These are phyloP conservation scores for Heliopora coerulea DNA, from an alignment of 92 coral and sea anemone genomes.

Conservation along the genomic window DNA sequence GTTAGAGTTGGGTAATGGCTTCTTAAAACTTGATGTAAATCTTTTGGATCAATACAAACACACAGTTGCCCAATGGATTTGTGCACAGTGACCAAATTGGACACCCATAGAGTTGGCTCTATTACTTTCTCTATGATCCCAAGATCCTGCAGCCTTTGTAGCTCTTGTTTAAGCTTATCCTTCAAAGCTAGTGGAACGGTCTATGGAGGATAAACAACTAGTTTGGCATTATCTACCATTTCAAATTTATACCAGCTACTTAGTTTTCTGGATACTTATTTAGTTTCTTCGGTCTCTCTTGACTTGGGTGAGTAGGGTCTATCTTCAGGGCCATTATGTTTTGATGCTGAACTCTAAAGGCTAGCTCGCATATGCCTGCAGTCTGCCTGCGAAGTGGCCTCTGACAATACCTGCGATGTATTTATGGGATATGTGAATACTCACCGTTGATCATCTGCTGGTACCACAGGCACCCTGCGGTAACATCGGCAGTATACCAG, in stretches of 20 bases:
- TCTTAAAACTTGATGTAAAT: constrained; percentile 8
- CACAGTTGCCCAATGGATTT: constrained; percentile 31
- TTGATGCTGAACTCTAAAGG: constrained; percentile 5
- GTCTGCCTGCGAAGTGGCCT: no score
- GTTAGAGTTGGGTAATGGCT: constrained; percentile 41
- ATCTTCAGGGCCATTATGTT: not conserved
- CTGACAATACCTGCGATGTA: no score
- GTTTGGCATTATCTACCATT: constrained; percentile 15
- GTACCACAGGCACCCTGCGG: no score
- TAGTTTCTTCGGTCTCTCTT: constrained; percentile 1
- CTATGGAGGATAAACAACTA: no score
- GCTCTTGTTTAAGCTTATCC: constrained; percentile 32
- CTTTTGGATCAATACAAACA: constrained; percentile 40
- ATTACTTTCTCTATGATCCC: constrained; percentile 30
- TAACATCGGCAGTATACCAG: no score
- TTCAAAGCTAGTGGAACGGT: no score
- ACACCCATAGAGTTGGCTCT: constrained; percentile 41
- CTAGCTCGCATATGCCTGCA: no score
- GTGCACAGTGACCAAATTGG: constrained; percentile 19
- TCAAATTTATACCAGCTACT: not conserved
- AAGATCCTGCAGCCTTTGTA: constrained; percentile 38
- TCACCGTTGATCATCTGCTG: no score
- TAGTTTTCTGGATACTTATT: not conserved
- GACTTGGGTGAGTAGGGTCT: no score
- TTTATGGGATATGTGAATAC: no score